These are phyloP conservation scores for Sericinus montela DNA, from an alignment of 2,888 invertebrate species.

Conservation along the genomic window DNA sequence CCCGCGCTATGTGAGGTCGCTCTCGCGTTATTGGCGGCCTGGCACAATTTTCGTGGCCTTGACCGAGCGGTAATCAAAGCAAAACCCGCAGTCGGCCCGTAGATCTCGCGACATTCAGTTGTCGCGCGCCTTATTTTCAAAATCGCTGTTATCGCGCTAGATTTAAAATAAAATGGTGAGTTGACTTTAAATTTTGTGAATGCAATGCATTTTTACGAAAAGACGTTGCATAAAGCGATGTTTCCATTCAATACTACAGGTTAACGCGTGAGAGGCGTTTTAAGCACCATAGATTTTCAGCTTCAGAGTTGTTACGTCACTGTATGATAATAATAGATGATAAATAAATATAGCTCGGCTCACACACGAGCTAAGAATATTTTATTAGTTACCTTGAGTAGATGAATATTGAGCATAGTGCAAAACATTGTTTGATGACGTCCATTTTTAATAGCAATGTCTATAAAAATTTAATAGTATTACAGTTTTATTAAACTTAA, in stretches of 20 bases:
- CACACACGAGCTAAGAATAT: background rate
- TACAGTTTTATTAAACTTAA: too few species aligned
- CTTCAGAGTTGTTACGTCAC: conserved; percentile 15
- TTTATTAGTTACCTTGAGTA: background rate
- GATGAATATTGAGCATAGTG: too few species aligned
- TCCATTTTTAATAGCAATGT: too few species aligned
- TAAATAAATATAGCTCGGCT: conserved; percentile 5
- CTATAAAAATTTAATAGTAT: too few species aligned
- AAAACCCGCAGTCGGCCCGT: conserved; percentile 60
- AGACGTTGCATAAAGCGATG: background rate
- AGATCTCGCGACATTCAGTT: conserved; percentile 41
- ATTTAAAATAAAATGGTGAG: conserved; percentile 62
- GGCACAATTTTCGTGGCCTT: conserved; percentile 71
- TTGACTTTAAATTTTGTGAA: conserved; percentile 21
- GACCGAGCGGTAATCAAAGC: conserved; percentile 44
- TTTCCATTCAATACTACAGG: background rate
- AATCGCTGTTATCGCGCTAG: conserved; percentile 33
- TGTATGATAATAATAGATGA: conserved; percentile 10
- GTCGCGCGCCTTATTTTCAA: conserved; percentile 22
- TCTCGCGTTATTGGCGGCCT: conserved; percentile 47
- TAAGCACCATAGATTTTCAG: conserved; percentile 6
- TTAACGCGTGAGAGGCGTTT: conserved; percentile 1
- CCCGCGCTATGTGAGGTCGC: conserved; percentile 58
- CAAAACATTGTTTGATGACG: too few species aligned
- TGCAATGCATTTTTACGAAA: background rate